phyloP scores from a whole-genome alignment of 2,888 invertebrate species.

The Zaprionus lineosus region DNA sequence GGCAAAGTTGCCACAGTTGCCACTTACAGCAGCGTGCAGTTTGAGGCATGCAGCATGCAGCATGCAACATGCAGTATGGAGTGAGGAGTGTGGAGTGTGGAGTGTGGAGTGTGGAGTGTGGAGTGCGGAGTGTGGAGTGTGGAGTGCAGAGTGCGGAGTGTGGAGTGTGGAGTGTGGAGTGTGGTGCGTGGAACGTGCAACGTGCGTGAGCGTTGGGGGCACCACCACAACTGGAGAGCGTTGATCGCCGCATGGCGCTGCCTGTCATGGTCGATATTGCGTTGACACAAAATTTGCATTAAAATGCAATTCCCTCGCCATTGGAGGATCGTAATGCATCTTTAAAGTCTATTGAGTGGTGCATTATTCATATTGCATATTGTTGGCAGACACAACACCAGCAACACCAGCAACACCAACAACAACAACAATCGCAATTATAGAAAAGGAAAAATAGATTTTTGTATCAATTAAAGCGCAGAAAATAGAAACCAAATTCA shows the following conservation, averaged over 20 bases:
- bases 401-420: background rate
- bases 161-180: too few species aligned
- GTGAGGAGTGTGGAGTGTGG: too few species aligned
- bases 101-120: too few species aligned
- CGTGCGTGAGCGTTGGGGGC: conserved; percentile 66
- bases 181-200: too few species aligned
- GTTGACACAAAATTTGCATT: conserved; percentile 80
- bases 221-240: conserved; percentile 24
- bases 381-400: conserved; percentile 38
- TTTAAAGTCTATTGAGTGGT: conserved; percentile 78
- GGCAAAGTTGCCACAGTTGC: conserved; percentile 40
- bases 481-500: conserved; percentile 67
- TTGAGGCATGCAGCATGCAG: too few species aligned
- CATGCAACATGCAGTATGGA: too few species aligned
- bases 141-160: too few species aligned
- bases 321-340: conserved; percentile 68
- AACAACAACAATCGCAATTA: background rate
- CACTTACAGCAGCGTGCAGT: conserved; percentile 70
- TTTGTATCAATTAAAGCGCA: conserved; percentile 65
- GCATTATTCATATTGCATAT: conserved; percentile 71
- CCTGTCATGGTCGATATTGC: conserved; percentile 79
- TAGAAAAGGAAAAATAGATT: background rate
- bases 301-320: conserved; percentile 70
- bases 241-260: conserved; percentile 53
- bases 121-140: too few species aligned